Conservation (phyloP, 2,113 vertebrate species). For the Gallinago undulata region DNA sequence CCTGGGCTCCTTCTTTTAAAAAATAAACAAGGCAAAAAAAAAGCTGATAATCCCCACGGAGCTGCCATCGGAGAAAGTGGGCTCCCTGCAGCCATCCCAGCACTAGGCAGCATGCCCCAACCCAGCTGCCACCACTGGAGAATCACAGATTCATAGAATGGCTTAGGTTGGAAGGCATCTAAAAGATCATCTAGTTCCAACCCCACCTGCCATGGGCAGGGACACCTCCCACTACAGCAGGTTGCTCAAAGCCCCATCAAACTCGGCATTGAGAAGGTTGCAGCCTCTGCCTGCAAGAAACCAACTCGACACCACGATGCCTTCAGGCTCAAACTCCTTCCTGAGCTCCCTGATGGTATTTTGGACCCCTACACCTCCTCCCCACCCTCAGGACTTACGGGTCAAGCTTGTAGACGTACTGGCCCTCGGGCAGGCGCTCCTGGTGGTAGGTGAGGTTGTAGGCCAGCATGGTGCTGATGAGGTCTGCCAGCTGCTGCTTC, state of each 20-base stretch:
- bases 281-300: background rate
- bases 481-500: slow-evolving; percentile 88
- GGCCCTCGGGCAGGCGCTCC: slow-evolving; percentile 88
- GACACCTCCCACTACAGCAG: background rate
- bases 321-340: background rate
- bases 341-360: background rate
- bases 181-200: background rate
- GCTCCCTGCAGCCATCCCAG: background rate
- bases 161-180: background rate
- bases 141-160: background rate
- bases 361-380: fast-evolving
- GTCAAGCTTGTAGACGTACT: slow-evolving; percentile 88
- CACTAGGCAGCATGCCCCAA: background rate
- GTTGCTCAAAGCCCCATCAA: background rate
- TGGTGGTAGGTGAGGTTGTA: slow-evolving; percentile 96
- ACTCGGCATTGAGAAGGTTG: background rate
- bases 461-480: slow-evolving; percentile 91
- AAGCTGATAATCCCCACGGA: background rate
- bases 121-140: background rate
- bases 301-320: fast-evolving
- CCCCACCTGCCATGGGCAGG: background rate
- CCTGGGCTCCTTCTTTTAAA: background rate
- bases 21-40: background rate
- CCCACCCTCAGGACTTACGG: slow-evolving; percentile 80
- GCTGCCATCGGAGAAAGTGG: fast-evolving